Conservation (phyloP, 1,140 invertebrate genomes). For the Oncopodura yosiiana region DNA sequence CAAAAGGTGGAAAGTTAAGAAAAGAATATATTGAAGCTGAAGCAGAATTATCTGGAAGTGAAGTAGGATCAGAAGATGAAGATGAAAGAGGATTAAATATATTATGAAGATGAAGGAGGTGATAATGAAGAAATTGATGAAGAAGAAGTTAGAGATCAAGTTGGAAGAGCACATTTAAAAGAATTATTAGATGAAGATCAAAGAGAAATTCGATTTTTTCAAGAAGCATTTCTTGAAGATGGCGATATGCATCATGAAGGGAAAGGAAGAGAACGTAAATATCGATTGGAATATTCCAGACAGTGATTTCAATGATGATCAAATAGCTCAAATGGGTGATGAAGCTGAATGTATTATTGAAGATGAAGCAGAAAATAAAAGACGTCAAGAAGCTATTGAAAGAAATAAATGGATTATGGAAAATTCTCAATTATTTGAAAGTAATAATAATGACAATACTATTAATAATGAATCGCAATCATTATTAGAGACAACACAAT, state of each 20-base stretch:
- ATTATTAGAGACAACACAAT: constrained; percentile 15
- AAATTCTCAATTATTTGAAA: constrained; percentile 34
- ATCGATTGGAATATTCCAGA: constrained; percentile 71
- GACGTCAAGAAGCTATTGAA: constrained; percentile 48
- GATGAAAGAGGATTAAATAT: constrained; percentile 61
- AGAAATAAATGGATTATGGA: constrained; percentile 41
- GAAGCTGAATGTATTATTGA: constrained; percentile 51
- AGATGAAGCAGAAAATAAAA: constrained; percentile 51
- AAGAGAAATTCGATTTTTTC: constrained; percentile 59
- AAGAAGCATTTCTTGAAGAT: constrained; percentile 74
- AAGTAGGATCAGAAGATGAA: constrained; percentile 66
- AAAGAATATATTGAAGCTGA: constrained; percentile 70
- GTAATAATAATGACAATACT: constrained; percentile 9
- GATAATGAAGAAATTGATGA: constrained; percentile 67
- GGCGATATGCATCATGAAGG: constrained; percentile 69
- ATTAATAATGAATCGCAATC: constrained; percentile 22
- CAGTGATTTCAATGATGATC: constrained; percentile 44
- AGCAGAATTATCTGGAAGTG: constrained; percentile 74
- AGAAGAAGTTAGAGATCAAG: constrained; percentile 50
- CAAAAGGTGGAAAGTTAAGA: constrained; percentile 35
- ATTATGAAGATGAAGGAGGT: constrained; percentile 62
- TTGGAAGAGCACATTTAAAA: constrained; percentile 60
- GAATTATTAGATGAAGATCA: constrained; percentile 71
- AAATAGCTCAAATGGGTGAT: constrained; percentile 38
- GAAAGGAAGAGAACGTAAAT: constrained; percentile 59